Evolutionary conservation across 2,113 vertebrate species (phyloP).

Genomic region (Synodontis membranacea): DNA sequence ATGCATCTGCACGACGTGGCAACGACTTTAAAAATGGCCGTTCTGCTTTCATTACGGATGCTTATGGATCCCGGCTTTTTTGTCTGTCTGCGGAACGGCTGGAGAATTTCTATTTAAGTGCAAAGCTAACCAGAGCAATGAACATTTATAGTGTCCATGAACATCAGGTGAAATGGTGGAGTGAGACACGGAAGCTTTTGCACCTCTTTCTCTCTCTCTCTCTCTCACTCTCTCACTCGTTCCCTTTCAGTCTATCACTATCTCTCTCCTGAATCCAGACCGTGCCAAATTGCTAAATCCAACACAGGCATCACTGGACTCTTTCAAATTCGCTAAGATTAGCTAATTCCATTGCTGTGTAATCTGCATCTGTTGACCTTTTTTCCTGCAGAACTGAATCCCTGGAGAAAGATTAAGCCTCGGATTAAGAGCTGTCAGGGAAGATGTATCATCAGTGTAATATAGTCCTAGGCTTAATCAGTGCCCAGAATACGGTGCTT

Average conservation of each 20-base stretch:
- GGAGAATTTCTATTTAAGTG: slow-evolving; percentile 23
- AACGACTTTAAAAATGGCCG: slow-evolving; percentile 6
- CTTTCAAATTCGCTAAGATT: slow-evolving; percentile 21
- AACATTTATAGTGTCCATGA: slow-evolving; percentile 19
- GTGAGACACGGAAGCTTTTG: neutral
- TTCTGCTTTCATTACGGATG: slow-evolving; percentile 22
- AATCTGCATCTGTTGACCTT: slow-evolving; percentile 26
- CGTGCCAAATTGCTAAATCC: slow-evolving; percentile 12
- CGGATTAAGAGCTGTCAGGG: slow-evolving; percentile 8
- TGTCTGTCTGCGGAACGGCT: slow-evolving; percentile 2
- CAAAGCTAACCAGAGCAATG: neutral
- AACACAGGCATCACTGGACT: slow-evolving; percentile 2
- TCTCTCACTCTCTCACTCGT: no score
- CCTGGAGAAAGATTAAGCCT: slow-evolving; percentile 9
- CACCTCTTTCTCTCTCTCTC: neutral
- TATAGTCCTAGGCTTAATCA: slow-evolving; percentile 1
- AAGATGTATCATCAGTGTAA: slow-evolving; percentile 19
- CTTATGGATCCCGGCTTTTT: slow-evolving; percentile 1
- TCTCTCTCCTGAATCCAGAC: neutral
- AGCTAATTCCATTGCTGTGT: slow-evolving; percentile 16
- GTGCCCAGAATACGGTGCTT: neutral
- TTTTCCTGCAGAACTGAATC: neutral
- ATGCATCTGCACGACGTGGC: slow-evolving; percentile 4
- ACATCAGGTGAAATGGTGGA: neutral
- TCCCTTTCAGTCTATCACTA: neutral